Percentiles rank a stretch among this genome's conserved stretches.
Evolutionary conservation across 2,888 invertebrate genomes (phyloP).

Genomic region (Lasioglossum oenotherae): DNA sequence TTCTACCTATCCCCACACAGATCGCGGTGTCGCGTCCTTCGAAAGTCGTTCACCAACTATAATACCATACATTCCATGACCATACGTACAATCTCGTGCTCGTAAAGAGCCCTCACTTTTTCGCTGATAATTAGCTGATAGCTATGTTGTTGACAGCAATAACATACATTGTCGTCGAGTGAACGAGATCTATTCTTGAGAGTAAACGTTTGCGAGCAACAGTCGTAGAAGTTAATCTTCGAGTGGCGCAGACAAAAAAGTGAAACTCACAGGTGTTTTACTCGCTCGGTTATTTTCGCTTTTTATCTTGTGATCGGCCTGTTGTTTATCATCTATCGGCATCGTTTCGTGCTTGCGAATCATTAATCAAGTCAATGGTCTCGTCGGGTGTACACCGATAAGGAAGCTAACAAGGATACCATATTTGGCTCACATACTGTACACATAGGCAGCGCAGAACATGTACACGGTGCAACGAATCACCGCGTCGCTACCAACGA

Average conservation of each 20-base stretch:
- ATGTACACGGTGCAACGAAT: background rate
- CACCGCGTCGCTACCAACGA: background rate
- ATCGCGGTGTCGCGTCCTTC: constrained; percentile 42
- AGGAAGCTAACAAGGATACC: constrained; percentile 14
- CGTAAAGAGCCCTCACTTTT: background rate
- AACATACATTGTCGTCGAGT: background rate
- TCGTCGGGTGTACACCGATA: constrained; percentile 11
- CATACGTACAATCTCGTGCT: constrained; percentile 40
- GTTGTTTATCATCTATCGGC: constrained; percentile 7
- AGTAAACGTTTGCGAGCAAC: background rate
- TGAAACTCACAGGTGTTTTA: background rate
- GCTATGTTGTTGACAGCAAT: background rate
- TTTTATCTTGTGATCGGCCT: background rate
- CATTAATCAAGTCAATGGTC: background rate
- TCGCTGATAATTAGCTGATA: background rate
- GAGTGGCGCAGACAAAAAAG: background rate
- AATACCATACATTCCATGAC: background rate
- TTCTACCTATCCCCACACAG: constrained; percentile 76
- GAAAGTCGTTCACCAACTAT: constrained; percentile 51
- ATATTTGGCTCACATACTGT: constrained; percentile 1
- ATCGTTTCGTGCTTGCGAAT: constrained; percentile 23
- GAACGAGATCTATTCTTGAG: background rate
- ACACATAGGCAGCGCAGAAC: constrained; percentile 7
- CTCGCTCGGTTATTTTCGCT: constrained; percentile 19
- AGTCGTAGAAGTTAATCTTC: background rate